phyloP scores from a whole-genome alignment of 2,797 vertebrate genomes.

The Cyclopterus lumpus region DNA sequence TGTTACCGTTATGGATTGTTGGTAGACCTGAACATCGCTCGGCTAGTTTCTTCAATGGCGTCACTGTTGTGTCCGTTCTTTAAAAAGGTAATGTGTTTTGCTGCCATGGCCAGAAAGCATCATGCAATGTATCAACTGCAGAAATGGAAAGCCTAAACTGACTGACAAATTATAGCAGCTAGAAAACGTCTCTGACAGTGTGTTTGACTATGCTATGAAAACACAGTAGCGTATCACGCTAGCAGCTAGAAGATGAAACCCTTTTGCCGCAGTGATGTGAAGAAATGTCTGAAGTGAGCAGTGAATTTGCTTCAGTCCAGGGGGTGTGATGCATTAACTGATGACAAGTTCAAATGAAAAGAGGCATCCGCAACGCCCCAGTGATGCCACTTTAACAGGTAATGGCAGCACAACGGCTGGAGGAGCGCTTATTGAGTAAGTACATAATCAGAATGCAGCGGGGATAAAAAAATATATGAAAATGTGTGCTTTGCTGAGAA shows the following conservation, averaged over 20 bases:
- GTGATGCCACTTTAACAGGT: neutral
- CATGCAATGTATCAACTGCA: no score
- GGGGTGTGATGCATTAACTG: conserved; percentile 22
- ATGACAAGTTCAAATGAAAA: conserved; percentile 20
- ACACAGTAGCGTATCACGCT: no score
- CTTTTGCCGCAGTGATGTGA: neutral
- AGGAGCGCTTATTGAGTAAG: neutral
- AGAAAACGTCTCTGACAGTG: neutral
- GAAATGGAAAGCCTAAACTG: no score
- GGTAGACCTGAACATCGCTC: no score
- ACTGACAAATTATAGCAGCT: no score
- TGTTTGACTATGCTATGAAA: no score
- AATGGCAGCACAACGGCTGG: neutral
- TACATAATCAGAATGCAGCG: conserved; percentile 3
- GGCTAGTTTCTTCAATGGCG: no score
- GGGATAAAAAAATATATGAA: neutral
- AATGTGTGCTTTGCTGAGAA: conserved; percentile 7
- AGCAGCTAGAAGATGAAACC: neutral
- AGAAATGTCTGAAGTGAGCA: neutral
- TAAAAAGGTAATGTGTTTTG: no score
- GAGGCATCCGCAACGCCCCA: neutral
- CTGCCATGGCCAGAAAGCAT: no score
- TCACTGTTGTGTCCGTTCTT: no score
- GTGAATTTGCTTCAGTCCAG: conserved; percentile 6
- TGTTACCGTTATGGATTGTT: no score